Evolutionary conservation across 2,888 invertebrate genomes (phyloP).

Genomic region (Caenorhabditis doughertyi): DNA sequence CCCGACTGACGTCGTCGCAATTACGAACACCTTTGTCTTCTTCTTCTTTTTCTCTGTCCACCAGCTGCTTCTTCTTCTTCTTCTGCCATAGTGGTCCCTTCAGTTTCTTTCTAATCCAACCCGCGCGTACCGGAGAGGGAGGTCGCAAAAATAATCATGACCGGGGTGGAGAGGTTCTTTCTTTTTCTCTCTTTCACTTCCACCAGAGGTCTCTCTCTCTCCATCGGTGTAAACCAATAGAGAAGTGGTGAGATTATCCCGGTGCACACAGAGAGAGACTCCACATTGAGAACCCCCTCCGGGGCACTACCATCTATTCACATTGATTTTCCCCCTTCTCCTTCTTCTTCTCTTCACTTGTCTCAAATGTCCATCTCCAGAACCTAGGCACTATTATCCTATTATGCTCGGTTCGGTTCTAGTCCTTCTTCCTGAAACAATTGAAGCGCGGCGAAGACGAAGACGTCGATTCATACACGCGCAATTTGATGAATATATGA

Average conservation of each 20-base stretch:
- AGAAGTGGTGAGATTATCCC: constrained; percentile 60
- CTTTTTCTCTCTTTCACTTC: background rate
- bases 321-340: constrained; percentile 32
- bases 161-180: constrained; percentile 11
- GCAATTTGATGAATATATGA: constrained; percentile 64
- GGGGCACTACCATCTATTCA: background rate
- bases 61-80: constrained; percentile 1
- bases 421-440: constrained; percentile 42
- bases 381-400: constrained; percentile 36
- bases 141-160: constrained; percentile 56
- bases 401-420: constrained; percentile 28
- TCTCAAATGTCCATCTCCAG: background rate
- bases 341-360: too few relatives aligned
- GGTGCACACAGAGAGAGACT: constrained; percentile 45
- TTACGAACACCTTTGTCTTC: constrained; percentile 54
- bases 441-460: constrained; percentile 24
- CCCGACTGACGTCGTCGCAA: constrained; percentile 29
- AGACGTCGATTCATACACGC: constrained; percentile 54
- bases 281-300: background rate
- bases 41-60: background rate
- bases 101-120: constrained; percentile 18
- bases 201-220: constrained; percentile 1
- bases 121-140: background rate
- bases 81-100: constrained; percentile 18
- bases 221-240: constrained; percentile 62